Base-by-base conservation (phyloP, 1,140 invertebrate species). In the Lordiphosa mommai region DNA sequence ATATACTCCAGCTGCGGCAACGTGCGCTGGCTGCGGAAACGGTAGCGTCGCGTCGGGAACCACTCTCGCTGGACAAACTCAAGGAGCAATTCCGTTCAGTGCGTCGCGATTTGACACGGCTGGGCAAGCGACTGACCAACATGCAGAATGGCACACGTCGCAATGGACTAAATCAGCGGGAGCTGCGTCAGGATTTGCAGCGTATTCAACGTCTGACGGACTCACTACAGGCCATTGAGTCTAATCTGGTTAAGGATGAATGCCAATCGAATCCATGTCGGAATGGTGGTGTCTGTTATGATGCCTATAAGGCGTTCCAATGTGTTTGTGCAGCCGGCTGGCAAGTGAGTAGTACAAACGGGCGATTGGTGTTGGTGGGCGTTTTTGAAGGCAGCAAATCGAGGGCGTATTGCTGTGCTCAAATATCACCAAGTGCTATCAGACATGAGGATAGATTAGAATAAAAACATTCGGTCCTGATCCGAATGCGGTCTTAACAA, bases 271-370 rank as follows among this genome's bases (percentile, higher is more conserved):
- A 92, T 87, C 96, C 96, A 0, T 98, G 96, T 88, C 88, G 91
- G 72, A 94, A 98, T 90, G 96, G 95, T 9, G 96, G 94, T 4
- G 94, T 92, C 1, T 98, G 96, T 86, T 89, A 93, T 17, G 94
- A 96, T 87, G 73, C 92, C 12, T 94, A 93, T 52, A 93, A 93
- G 52, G 91, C 91, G 2, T 95, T 93, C 85, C 90, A 93, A 29
- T 98, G 96, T 79, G 88, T 91, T 14, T 98, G 96, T 89, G 90
- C 92, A 1, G 44, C 89, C 1, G 92, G 92, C 53, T 98, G 95
- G 94, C 93, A 96, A 92, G 96, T 96, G 41, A 66, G 68, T 85
- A 32, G 2, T 23, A 23, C 20, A 1, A 23, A 23, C 4, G 20
- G 20, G 0, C 3, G 2, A 3, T 6, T 14, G 7, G 20, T 20